These are phyloP conservation scores for Cavia porcellus DNA, from an alignment of 2,113 vertebrate genomes.

Conservation along the genomic window DNA sequence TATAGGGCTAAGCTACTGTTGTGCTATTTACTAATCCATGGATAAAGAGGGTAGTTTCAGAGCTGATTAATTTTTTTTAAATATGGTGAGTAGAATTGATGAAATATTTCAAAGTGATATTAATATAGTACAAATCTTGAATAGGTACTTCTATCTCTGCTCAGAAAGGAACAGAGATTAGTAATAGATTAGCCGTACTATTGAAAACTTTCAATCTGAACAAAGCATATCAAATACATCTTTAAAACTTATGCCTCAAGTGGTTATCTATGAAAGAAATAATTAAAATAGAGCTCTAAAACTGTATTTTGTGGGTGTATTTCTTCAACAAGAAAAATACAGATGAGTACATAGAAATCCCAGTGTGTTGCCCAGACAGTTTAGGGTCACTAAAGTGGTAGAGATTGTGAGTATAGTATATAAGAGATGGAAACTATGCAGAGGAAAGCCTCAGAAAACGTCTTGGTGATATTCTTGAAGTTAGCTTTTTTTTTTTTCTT, in stretches of 20 bases:
- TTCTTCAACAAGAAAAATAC: not conserved
- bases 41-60: not conserved
- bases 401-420: no score
- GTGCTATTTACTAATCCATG: not conserved
- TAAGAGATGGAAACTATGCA: not conserved
- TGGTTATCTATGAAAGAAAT: not conserved
- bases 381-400: not conserved
- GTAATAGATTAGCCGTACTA: not conserved
- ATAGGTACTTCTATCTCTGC: not conserved
- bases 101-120: not conserved
- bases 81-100: not conserved
- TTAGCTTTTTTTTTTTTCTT: not conserved
- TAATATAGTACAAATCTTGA: not conserved
- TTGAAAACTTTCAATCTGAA: not conserved
- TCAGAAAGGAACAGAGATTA: not conserved
- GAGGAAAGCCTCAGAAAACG: not conserved
- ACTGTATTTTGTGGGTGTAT: not conserved
- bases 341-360: accelerated
- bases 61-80: not conserved
- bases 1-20: not conserved
- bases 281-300: not conserved
- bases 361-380: accelerated
- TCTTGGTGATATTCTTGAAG: not conserved
- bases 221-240: not conserved
- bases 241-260: not conserved